Evolutionary conservation across 2,113 vertebrate genomes (phyloP), one percentile per base, ranked within the genome.

Genomic region (Onychostruthus taczanowskii): DNA sequence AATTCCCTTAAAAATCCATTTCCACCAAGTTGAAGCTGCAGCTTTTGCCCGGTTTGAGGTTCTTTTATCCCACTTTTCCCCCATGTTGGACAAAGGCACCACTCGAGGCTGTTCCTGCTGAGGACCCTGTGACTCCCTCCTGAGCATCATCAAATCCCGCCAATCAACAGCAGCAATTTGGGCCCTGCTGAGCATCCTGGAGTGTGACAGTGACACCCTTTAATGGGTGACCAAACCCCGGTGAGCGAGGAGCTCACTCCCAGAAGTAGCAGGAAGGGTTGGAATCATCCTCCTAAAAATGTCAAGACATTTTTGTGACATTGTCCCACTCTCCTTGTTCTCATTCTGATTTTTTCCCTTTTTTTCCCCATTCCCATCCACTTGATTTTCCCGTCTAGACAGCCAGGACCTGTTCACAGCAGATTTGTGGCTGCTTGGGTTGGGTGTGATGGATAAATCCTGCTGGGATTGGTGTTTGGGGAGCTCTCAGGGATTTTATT

Each of bases 371-470:
- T 75, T 81, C 28, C 35, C 13, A 9, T 82, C 37, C 39, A 26
- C 43, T 68, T 33, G 69, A 50, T 83, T 85, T 87, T 37, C 13
- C 50, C 74, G 16, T 76, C 35, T 62, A 28, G 7, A 15, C 1
- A 0, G 6, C 23, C 3, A 1, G 16, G 23, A n/a, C 23, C 59
- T n/a, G 59, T 70, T 91, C 88, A 41, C 1, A 1, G 49, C 21
- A 78, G 91, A 81, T 94, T 89, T 96, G 92, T 95, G 93, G 26
- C 46, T 81, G 80, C 91, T 95, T 87, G 56, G 28, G 46, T 24
- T 89, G 77, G 44, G 35, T 70, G 77, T 70, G 84, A 91, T 87
- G 80, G 84, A 89, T 82, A 84, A 95, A 91, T 91, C 80, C 90
- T 41, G 27, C 73, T 31, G 64, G 84, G 95, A 95, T 79, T 84